Conservation (phyloP, 2,797 vertebrate species). For the Xenopus petersii region DNA sequence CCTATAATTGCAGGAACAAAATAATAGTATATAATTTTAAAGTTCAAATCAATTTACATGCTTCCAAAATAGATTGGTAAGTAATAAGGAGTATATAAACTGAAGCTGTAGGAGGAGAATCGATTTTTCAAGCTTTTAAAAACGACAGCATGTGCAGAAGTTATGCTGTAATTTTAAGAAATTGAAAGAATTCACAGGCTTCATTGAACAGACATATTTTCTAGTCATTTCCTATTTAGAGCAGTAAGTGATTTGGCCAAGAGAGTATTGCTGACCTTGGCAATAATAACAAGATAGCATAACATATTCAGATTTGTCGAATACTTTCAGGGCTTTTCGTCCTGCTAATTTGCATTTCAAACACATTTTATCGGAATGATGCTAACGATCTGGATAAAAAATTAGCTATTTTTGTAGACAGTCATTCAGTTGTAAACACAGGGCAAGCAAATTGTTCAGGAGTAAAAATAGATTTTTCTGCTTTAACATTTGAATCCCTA, state of each 20-base stretch:
- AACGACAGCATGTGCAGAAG: neutral
- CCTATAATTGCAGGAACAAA: neutral
- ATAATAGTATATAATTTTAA: neutral
- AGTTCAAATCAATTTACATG: neutral
- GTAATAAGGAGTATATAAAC: conserved; percentile 5
- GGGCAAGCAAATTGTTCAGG: conserved; percentile 57
- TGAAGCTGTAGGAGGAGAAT: conserved; percentile 1
- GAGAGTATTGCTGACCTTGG: conserved; percentile 4
- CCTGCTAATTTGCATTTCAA: conserved; percentile 36
- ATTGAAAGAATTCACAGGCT: conserved; percentile 11
- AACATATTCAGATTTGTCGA: neutral
- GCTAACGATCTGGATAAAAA: conserved; percentile 42
- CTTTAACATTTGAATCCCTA: conserved; percentile 58
- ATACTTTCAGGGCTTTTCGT: conserved; percentile 13
- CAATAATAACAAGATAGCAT: conserved; percentile 19
- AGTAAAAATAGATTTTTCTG: conserved; percentile 33
- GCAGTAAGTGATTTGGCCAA: conserved; percentile 15
- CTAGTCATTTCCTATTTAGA: conserved; percentile 4
- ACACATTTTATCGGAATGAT: conserved; percentile 26
- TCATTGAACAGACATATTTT: conserved; percentile 10
- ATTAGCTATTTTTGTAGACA: conserved; percentile 56
- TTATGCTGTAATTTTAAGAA: neutral
- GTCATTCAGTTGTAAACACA: conserved; percentile 43
- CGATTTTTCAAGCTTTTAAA: neutral
- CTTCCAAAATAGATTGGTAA: neutral